Conservation (phyloP, 2,888 invertebrate genomes). For the Sthenelais limicola region DNA sequence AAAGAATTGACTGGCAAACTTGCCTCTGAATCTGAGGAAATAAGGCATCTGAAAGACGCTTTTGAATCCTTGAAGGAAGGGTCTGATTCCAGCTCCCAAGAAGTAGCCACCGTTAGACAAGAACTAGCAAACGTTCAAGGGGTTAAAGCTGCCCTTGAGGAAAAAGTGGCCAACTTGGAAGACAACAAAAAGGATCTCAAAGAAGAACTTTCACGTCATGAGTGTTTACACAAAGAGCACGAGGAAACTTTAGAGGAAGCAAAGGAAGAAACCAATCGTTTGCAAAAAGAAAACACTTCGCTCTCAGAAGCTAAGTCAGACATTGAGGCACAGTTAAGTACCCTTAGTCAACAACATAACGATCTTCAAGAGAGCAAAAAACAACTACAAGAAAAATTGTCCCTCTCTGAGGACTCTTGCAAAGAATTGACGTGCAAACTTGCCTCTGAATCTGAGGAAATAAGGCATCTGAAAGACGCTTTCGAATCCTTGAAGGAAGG, state of each 20-base stretch:
- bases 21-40: background rate
- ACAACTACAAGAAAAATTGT: background rate
- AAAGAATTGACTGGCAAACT: background rate
- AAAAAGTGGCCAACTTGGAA: background rate
- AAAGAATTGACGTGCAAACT: background rate
- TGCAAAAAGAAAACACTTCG: background rate
- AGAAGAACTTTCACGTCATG: slow-evolving; percentile 5
- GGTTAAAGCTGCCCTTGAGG: slow-evolving; percentile 5
- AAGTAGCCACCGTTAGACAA: slow-evolving; percentile 17
- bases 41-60: slow-evolving; percentile 18
- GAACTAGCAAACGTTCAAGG: slow-evolving; percentile 16
- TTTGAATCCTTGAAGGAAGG: slow-evolving; percentile 41
- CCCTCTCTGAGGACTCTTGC: background rate
- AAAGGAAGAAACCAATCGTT: background rate
- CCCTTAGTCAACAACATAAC: too few relatives aligned
- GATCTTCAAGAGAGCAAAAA: too few relatives aligned
- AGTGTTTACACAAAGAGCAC: too few relatives aligned
- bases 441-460: background rate
- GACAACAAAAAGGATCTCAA: slow-evolving; percentile 6
- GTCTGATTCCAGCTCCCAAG: slow-evolving; percentile 21
- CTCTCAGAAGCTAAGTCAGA: too few relatives aligned
- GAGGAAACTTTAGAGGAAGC: background rate
- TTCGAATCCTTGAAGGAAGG: slow-evolving; percentile 41
- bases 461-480: slow-evolving; percentile 18
- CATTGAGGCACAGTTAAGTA: too few relatives aligned